phyloP scores from a whole-genome alignment of 1,140 invertebrate species.

The Pararge aegeria region DNA sequence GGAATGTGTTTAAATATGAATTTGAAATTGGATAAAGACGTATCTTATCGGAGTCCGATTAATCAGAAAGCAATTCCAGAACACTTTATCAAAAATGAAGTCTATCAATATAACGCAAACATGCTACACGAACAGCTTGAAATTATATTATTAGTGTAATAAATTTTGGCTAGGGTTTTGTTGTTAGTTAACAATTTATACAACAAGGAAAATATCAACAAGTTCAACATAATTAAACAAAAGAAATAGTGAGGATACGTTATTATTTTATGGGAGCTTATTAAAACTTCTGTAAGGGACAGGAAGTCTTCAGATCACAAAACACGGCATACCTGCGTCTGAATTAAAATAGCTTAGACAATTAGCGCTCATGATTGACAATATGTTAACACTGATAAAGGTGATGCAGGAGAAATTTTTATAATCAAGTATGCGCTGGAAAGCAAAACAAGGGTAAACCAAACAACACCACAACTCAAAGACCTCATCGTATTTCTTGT shows the following conservation, averaged over 20 bases:
- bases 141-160: conserved; percentile 14
- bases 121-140: conserved; percentile 8
- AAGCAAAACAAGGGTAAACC: conserved; percentile 59
- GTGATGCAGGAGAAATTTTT: conserved; percentile 1
- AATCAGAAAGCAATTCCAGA: neutral
- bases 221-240: neutral
- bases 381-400: conserved; percentile 4
- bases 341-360: neutral
- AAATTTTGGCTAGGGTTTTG: conserved; percentile 1
- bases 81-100: conserved; percentile 2
- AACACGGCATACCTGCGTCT: conserved; percentile 12
- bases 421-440: conserved; percentile 22
- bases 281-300: neutral
- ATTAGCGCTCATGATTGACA: conserved; percentile 1
- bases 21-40: conserved; percentile 16
- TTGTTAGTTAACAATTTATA: conserved; percentile 3
- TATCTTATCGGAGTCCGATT: conserved; percentile 29
- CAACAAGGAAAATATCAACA: neutral
- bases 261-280: neutral
- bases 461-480: conserved; percentile 73
- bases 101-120: conserved; percentile 1
- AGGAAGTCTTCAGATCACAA: neutral
- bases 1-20: conserved; percentile 15
- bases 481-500: conserved; percentile 99
- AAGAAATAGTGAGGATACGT: neutral